phyloP scores from a whole-genome alignment of 2,113 vertebrate genomes.

The Pelecanus crispus region DNA sequence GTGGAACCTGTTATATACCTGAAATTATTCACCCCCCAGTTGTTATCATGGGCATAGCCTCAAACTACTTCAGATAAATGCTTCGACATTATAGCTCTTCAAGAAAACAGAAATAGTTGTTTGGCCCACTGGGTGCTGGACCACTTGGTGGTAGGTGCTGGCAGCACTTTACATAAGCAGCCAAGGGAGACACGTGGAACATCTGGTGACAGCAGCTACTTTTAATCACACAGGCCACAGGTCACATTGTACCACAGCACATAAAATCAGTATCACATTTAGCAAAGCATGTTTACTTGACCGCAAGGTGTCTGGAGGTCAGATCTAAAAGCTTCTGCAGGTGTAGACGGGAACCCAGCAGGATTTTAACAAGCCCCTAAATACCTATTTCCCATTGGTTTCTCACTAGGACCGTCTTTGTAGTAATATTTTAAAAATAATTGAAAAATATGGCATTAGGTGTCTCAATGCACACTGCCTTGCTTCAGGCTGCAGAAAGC shows the following conservation, averaged over 20 bases:
- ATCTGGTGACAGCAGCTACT: slow-evolving; percentile 11
- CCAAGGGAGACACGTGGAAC: not conserved
- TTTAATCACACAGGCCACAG: not conserved
- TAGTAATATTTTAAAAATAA: not conserved
- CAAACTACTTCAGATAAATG: not conserved
- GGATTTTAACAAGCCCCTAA: not conserved
- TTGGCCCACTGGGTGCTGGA: not conserved
- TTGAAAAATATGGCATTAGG: not conserved
- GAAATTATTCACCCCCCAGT: not conserved
- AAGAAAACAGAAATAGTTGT: not conserved
- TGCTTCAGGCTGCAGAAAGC: not conserved
- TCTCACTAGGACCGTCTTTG: not conserved
- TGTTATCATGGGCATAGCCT: not conserved
- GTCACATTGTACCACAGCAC: not conserved
- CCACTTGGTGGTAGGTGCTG: not conserved
- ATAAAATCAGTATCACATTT: not conserved
- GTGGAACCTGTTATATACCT: not conserved
- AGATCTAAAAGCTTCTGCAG: not conserved
- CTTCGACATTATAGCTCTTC: not conserved
- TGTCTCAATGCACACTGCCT: not conserved
- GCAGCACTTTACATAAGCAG: not conserved
- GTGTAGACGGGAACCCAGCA: not conserved
- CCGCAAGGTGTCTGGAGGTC: not conserved
- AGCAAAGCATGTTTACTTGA: not conserved
- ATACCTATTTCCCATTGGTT: not conserved